These are phyloP conservation scores for Spisula solida DNA, from an alignment of 2,888 invertebrate species.

Conservation along the genomic window DNA sequence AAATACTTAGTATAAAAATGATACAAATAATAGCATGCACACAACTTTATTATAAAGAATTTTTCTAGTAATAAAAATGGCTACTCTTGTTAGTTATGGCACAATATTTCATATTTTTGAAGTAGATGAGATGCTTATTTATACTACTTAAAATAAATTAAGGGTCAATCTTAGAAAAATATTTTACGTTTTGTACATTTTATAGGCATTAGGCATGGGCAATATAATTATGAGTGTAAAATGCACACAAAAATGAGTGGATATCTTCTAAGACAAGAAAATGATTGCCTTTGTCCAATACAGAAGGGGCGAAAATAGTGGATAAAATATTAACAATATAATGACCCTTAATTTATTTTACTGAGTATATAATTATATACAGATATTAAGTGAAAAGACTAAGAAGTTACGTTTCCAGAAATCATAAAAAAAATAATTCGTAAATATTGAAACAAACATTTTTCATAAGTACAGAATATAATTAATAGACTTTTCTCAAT, in stretches of 20 bases:
- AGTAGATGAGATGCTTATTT: not conserved
- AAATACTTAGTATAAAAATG: not conserved
- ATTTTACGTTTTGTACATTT: not conserved
- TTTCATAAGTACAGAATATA: not conserved
- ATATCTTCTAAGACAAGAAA: not conserved
- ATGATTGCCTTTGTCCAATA: not conserved
- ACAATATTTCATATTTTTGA: not conserved
- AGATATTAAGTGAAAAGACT: not conserved
- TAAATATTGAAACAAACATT: not conserved
- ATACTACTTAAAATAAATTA: not conserved
- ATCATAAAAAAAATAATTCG: not conserved
- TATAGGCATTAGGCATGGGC: not conserved
- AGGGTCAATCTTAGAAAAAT: not conserved
- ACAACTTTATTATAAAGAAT: conserved; percentile 15
- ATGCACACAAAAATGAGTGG: not conserved
- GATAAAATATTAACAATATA: not conserved
- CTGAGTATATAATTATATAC: not conserved
- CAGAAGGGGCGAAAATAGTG: not conserved
- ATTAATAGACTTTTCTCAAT: not conserved
- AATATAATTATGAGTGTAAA: not conserved
- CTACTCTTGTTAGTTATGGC: conserved; percentile 11
- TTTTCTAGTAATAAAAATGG: conserved; percentile 15
- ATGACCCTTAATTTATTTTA: not conserved
- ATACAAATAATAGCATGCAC: not conserved
- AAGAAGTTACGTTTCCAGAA: not conserved